phyloP scores from a whole-genome alignment of 2,113 vertebrate species.

The Athene noctua region DNA sequence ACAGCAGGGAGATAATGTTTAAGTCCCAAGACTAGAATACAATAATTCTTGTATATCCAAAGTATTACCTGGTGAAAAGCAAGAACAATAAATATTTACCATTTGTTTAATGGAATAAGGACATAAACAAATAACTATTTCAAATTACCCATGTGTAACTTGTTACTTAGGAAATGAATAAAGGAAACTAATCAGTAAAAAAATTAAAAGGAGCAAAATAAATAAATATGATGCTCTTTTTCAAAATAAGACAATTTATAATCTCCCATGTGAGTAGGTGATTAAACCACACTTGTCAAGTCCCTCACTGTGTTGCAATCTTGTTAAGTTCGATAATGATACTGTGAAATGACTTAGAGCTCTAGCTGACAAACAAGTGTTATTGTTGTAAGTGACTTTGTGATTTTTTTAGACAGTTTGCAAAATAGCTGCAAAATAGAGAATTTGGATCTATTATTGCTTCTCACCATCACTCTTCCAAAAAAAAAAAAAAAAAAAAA shows the following conservation, averaged over 20 bases:
- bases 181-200: neutral
- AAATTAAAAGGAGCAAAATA: neutral
- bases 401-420: neutral
- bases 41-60: constrained; percentile 25
- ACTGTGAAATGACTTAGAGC: neutral
- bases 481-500: too few relatives aligned
- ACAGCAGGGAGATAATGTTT: neutral
- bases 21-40: neutral
- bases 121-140: neutral
- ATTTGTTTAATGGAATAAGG: neutral
- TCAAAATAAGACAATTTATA: neutral
- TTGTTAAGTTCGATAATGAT: neutral
- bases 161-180: neutral
- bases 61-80: constrained; percentile 8
- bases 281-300: neutral
- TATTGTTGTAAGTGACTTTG: neutral
- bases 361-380: neutral
- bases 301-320: accelerated
- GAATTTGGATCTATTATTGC: neutral
- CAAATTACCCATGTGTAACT: neutral
- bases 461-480: neutral
- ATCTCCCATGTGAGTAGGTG: neutral
- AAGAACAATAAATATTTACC: constrained; percentile 31
- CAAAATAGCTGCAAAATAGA: neutral
- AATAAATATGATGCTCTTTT: neutral